Conservation (phyloP, 2,797 vertebrate species). For the Rhynchotus rufescens region DNA sequence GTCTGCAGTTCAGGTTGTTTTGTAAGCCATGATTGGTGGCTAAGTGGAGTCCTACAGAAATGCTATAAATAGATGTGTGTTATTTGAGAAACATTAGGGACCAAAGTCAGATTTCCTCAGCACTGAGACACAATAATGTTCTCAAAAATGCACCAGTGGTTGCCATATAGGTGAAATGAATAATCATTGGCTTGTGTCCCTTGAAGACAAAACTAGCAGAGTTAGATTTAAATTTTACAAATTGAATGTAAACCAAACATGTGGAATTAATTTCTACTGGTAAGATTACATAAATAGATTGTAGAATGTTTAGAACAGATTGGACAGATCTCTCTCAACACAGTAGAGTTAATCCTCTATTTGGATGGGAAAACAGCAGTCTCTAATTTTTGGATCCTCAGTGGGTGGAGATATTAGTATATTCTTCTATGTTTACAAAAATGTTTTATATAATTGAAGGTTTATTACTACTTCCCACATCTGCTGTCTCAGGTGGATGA, state of each 20-base stretch:
- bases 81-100: not conserved
- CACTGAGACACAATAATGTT: accelerated
- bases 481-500: not conserved
- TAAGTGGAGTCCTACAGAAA: not conserved
- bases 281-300: not conserved
- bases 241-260: not conserved
- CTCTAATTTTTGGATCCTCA: not conserved
- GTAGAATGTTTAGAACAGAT: not conserved
- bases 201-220: not conserved
- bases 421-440: not conserved
- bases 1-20: not conserved
- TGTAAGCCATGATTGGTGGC: not conserved
- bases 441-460: not conserved
- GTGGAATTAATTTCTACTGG: not conserved
- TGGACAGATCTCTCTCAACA: not conserved
- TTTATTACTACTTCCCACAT: not conserved
- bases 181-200: not conserved
- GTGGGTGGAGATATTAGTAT: not conserved
- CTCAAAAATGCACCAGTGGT: not conserved
- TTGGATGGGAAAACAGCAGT: not conserved
- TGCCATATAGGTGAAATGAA: not conserved
- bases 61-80: not conserved
- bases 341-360: not conserved
- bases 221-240: not conserved
- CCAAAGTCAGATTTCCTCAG: not conserved